These are phyloP conservation scores for Anneissia japonica DNA, from an alignment of 35 echinoderm and acorn worm genomes.

Conservation along the genomic window DNA sequence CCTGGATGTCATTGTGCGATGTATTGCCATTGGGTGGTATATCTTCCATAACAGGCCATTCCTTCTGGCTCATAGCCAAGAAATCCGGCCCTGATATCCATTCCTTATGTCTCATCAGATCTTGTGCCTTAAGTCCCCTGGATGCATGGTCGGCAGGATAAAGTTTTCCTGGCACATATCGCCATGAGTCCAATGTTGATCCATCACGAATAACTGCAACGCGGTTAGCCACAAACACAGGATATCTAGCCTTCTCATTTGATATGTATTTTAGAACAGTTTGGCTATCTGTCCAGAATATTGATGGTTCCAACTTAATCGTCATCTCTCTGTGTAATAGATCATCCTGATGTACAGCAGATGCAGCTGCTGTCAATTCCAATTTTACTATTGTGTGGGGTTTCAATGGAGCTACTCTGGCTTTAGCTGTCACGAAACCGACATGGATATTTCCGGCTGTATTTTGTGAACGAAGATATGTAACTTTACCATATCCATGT, in stretches of 20 bases:
- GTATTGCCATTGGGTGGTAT: too few species aligned
- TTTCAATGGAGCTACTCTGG: conserved; percentile 55
- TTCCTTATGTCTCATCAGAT: background rate
- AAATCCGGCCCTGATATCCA: conserved; percentile 47
- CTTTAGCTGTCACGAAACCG: conserved; percentile 40
- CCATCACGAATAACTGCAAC: conserved; percentile 32
- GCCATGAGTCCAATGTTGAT: conserved; percentile 17
- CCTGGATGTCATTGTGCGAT: too few species aligned
- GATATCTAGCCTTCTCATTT: conserved; percentile 35
- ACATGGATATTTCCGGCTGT: conserved; percentile 30
- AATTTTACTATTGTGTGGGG: conserved; percentile 8
- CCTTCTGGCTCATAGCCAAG: too few species aligned
- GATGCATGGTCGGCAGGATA: conserved; percentile 52
- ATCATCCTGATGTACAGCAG: conserved; percentile 19
- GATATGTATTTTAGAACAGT: conserved; percentile 42
- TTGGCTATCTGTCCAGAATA: conserved; percentile 64
- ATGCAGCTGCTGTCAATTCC: conserved; percentile 34
- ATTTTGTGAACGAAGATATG: conserved; percentile 33
- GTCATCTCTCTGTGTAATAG: conserved; percentile 31
- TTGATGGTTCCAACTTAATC: conserved; percentile 4
- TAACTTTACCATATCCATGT: conserved; percentile 41
- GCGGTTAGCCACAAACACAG: conserved; percentile 44
- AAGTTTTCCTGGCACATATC: conserved; percentile 10
- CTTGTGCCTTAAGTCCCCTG: conserved; percentile 24
- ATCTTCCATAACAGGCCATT: too few species aligned